phyloP scores from a whole-genome alignment of 2,113 vertebrate species.

The Ceuthmochares aereus region DNA sequence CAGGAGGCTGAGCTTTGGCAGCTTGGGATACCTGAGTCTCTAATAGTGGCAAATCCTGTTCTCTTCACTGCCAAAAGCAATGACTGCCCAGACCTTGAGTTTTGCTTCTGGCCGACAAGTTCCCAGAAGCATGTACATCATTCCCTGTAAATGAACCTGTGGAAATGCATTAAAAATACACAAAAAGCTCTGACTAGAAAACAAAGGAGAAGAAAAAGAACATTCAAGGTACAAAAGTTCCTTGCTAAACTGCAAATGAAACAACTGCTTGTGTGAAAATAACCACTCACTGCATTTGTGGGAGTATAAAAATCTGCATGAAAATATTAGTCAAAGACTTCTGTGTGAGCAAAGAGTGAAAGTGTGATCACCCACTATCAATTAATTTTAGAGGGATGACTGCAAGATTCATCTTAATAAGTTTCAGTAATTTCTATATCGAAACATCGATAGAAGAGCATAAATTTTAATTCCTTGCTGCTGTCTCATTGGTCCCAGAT shows the following conservation, averaged over 20 bases:
- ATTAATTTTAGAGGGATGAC: not conserved
- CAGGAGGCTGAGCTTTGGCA: not conserved
- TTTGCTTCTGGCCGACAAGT: not conserved
- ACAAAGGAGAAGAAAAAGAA: not conserved
- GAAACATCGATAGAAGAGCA: not conserved
- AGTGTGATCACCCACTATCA: constrained; percentile 4
- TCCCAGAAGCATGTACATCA: not conserved
- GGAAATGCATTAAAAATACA: not conserved
- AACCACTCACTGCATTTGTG: not conserved
- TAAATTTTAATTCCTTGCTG: not conserved
- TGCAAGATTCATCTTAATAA: not conserved
- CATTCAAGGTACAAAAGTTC: not conserved
- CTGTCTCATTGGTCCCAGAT: not conserved
- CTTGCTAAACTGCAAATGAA: not conserved
- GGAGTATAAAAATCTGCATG: not conserved
- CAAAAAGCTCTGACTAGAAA: not conserved
- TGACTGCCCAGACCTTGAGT: not conserved
- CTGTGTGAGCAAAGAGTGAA: not conserved
- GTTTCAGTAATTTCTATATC: not conserved
- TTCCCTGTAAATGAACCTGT: not conserved
- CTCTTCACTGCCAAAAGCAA: fast-evolving
- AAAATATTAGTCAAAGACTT: not conserved
- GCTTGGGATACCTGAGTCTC: not conserved
- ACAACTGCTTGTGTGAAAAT: not conserved
- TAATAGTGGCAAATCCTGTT: not conserved